A percentile compares a stretch with the other conserved stretches of the same genome.
phyloP scores from a whole-genome alignment of 2,888 invertebrate species.

The Diarsia brunnea region DNA sequence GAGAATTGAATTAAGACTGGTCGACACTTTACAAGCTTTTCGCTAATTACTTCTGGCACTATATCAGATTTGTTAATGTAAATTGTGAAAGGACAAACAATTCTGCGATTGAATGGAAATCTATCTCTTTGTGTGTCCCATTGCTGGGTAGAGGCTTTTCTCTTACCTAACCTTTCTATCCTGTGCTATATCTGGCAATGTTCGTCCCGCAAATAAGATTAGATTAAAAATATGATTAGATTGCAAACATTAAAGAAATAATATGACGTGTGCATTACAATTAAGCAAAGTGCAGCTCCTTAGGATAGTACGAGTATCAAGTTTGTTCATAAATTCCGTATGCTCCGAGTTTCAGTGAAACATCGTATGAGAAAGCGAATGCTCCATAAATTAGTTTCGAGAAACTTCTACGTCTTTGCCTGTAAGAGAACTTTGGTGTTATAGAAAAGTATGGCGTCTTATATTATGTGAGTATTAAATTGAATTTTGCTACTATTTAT shows the following conservation, averaged over 20 bases:
- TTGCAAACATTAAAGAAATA: background rate
- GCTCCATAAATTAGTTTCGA: slow-evolving; percentile 13
- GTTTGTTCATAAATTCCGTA: slow-evolving; percentile 7
- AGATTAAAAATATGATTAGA: background rate
- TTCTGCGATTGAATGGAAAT: slow-evolving; percentile 1
- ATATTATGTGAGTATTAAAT: background rate
- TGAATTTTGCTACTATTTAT: background rate
- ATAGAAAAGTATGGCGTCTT: background rate
- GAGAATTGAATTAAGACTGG: slow-evolving; percentile 37
- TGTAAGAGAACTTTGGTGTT: slow-evolving; percentile 1
- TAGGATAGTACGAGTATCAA: background rate
- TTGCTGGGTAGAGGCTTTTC: too few relatives aligned
- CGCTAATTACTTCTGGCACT: slow-evolving; percentile 28
- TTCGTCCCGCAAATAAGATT: too few relatives aligned
- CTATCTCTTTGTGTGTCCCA: background rate
- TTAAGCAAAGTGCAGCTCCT: slow-evolving; percentile 16
- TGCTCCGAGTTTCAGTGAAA: background rate
- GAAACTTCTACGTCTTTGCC: slow-evolving; percentile 13
- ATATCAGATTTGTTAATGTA: slow-evolving; percentile 36
- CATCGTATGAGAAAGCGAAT: slow-evolving; percentile 17
- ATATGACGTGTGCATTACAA: background rate
- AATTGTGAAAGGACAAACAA: slow-evolving; percentile 12
- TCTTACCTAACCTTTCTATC: too few relatives aligned
- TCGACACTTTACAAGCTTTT: slow-evolving; percentile 33
- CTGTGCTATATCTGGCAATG: too few relatives aligned